Evolutionary conservation across 2,797 vertebrate species (phyloP).

Genomic region (Clamator glandarius): DNA sequence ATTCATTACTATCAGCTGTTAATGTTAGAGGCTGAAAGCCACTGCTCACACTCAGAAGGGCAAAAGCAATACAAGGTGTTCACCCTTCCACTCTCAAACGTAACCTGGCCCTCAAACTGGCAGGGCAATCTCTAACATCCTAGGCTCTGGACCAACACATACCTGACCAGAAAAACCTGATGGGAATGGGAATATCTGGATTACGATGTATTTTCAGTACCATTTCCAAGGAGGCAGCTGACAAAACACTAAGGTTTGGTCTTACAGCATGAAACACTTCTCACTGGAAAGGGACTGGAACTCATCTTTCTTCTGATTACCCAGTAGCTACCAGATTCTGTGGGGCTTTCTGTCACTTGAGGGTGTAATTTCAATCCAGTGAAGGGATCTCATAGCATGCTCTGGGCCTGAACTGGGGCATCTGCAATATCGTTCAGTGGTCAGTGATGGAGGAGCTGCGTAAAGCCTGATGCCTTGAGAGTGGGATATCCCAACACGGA

Average conservation of each 20-base stretch:
- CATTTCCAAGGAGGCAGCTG: not conserved
- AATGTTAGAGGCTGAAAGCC: not conserved
- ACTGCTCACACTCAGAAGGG: not conserved
- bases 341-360: not conserved
- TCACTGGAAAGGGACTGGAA: not conserved
- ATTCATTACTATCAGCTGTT: not conserved
- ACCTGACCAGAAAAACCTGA: not conserved
- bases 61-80: not conserved
- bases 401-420: not conserved
- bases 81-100: not conserved
- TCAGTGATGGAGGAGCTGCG: fast-evolving
- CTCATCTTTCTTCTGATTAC: not conserved
- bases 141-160: not conserved
- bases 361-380: not conserved
- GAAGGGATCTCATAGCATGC: not conserved
- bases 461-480: not conserved
- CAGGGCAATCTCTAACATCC: not conserved
- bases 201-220: not conserved
- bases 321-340: not conserved
- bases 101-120: not conserved
- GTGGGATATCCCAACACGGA: fast-evolving
- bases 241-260: not conserved
- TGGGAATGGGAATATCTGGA: not conserved
- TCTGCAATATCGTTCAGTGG: not conserved
- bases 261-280: not conserved